Base-by-base conservation (phyloP, 1,140 invertebrate species). In the Bathynomus jamesi region DNA sequence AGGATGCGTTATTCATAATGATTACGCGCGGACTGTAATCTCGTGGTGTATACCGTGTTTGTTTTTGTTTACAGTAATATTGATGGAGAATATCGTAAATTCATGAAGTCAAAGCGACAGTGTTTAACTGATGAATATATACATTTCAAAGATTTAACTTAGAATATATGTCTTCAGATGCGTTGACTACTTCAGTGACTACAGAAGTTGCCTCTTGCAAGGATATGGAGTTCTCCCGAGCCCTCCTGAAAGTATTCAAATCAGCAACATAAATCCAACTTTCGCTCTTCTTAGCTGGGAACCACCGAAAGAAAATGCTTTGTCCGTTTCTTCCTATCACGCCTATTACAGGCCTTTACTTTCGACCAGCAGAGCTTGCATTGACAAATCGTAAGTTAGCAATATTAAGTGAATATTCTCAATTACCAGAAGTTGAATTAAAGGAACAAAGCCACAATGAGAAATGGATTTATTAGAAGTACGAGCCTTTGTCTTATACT, bases 221-320 rank as follows among this genome's bases (percentile, higher is more conserved):
- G 90, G 90, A 5, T 92, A 93, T 79, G 90, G 91, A 1, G 90
- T 92, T 0, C 83, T 93, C 1, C 89, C 91, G 0, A 87, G 88
- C 32, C 83, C 87, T 17, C 91, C 91, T 0, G 84, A 84, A 0
- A 82, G 85, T 64, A 81, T 92, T 2, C 86, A 87, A 65, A 85
- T 92, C 0, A 86, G 88, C 24, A 89, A 90, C 78, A 86, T 91
- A 60, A 87, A 89, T 72, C 85, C 87, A 1, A 87, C 87, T 78
- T 93, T 89, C 80, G 90, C 90, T 0, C 87, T 94, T 31, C 79
- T 93, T 0, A 89, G 90, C 76, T 94, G 91, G 91, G 85, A 87
- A 1, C 79, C 87, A n/a, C 91, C 91, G 0, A 86, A 86, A 65
- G 84, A 72, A 17, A 69, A 75, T 40, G 72, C 65, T 17, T 88